Evolutionary conservation across 92 coral and sea anemone genomes (phyloP), one percentile per base, ranked within the genome.

Genomic region (Pocillopora meandrina): DNA sequence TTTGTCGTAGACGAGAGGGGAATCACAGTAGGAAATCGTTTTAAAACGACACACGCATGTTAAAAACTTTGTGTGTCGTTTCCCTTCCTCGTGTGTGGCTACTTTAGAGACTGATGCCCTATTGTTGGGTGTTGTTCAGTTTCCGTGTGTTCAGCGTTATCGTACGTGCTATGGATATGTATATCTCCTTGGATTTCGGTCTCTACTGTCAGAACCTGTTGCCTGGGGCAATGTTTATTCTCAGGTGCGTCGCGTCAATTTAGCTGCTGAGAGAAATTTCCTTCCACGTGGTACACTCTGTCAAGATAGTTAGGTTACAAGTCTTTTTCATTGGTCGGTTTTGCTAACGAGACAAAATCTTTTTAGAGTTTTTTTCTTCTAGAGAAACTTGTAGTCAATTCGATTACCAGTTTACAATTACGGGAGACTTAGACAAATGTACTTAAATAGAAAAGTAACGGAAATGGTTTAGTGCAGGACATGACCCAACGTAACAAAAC

Each of bases 151-250:
- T 69, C 36, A 69, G 73, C 73, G 55, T 69, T 16, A 9, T 34
- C 74, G 73, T 42, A 70, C 74, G 74, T 70, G 74, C 74, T 36
- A 55, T 70, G 12, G 74, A 70, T 36, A 70, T 70, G 18, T 70
- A 34, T n/a, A 12, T 59, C 14, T 16, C 55, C 17, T 12, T 35
- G 56, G 42, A 34, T 34, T 70, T 70, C 20, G 74, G 20, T 70
- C 74, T 11, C 19, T 19, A n/a, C 55, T n/a, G 33, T 70, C 20
- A 49, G 20, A 21, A 70, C 56, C 2, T 36, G 56, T 70, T 15
- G 74, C 74, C 72, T 68, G 10, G 19, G 72, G 72, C 72, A 47
- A 68, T 68, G 52, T 42, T 68, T 33, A 12, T 68, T 19, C 1
- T 68, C 72, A 68, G 72, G 47, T 68, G 72, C 26, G 72, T 68